Evolutionary conservation across 2,888 invertebrate species (phyloP).

Genomic region (Ptychoptera albimana): DNA sequence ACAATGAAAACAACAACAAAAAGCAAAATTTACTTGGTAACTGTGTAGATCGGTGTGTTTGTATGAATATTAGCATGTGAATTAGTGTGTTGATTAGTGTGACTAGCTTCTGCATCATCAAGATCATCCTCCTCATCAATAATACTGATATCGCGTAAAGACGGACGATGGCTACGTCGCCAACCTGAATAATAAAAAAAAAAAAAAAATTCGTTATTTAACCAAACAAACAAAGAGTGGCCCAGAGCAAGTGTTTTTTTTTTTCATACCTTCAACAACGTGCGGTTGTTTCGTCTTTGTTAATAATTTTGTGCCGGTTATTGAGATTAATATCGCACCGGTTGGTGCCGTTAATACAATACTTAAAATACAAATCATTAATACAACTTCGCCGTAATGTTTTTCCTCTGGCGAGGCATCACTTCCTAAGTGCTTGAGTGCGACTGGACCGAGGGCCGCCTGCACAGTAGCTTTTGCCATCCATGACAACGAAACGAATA

Average conservation of each 20-base stretch:
- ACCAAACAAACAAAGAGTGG: not conserved
- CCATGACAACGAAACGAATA: constrained; percentile 83
- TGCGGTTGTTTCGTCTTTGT: constrained; percentile 61
- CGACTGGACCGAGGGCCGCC: constrained; percentile 69
- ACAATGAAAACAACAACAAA: no score
- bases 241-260: not conserved
- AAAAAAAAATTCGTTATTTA: not conserved
- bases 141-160: constrained; percentile 73
- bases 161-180: constrained; percentile 66
- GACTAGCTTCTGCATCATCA: constrained; percentile 33
- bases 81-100: constrained; percentile 23
- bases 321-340: constrained; percentile 65
- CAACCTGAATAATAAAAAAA: constrained; percentile 36
- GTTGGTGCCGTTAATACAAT: constrained; percentile 73
- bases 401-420: constrained; percentile 33
- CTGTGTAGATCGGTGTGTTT: constrained; percentile 10
- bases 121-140: constrained; percentile 67
- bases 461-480: constrained; percentile 98
- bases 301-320: constrained; percentile 60
- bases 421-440: constrained; percentile 41
- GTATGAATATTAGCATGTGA: constrained; percentile 23
- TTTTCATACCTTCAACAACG: constrained; percentile 39
- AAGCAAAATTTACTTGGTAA: constrained; percentile 10
- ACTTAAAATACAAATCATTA: constrained; percentile 64
- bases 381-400: constrained; percentile 49